A percentile compares a stretch with the other conserved stretches of the same genome.
Conservation (phyloP, 1,140 invertebrate species). For the Nylanderia fulva region DNA sequence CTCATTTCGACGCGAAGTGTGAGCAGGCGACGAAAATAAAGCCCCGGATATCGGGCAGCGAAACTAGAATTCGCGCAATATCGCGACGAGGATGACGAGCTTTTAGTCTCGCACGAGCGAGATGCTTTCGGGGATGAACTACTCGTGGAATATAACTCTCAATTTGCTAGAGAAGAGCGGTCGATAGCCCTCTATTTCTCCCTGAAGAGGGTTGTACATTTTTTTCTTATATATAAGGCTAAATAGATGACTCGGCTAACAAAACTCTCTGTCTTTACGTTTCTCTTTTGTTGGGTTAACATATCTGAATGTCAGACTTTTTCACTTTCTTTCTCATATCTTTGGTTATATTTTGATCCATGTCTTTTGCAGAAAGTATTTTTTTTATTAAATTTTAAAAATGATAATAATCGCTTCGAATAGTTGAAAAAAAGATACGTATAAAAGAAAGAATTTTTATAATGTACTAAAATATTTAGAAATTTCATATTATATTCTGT, state of each 20-base stretch:
- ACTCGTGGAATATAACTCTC: slow-evolving; percentile 43
- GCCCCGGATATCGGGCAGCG: slow-evolving; percentile 1
- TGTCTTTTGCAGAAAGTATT: too few relatives aligned
- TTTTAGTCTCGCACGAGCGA: neutral
- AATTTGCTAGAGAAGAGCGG: slow-evolving; percentile 4
- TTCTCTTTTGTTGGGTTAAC: too few relatives aligned
- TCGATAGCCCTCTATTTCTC: neutral
- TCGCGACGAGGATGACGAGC: slow-evolving; percentile 1
- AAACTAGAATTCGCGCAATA: slow-evolving; percentile 27
- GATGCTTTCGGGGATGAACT: slow-evolving; percentile 21
- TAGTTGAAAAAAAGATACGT: too few relatives aligned
- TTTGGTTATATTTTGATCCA: too few relatives aligned
- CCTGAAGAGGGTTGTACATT: neutral
- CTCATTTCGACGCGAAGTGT: slow-evolving; percentile 33
- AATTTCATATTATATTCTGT: neutral
- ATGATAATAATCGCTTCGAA: too few relatives aligned
- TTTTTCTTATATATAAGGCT: neutral
- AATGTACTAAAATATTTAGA: neutral
- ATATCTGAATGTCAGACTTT: too few relatives aligned
- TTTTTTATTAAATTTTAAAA: too few relatives aligned
- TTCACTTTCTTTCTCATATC: too few relatives aligned
- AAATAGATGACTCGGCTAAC: neutral
- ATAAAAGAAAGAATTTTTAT: neutral
- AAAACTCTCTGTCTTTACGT: too few relatives aligned
- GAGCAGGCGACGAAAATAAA: slow-evolving; percentile 45